Base-by-base conservation (phyloP, 2,797 vertebrate genomes). In the Smutsia gigantea region DNA sequence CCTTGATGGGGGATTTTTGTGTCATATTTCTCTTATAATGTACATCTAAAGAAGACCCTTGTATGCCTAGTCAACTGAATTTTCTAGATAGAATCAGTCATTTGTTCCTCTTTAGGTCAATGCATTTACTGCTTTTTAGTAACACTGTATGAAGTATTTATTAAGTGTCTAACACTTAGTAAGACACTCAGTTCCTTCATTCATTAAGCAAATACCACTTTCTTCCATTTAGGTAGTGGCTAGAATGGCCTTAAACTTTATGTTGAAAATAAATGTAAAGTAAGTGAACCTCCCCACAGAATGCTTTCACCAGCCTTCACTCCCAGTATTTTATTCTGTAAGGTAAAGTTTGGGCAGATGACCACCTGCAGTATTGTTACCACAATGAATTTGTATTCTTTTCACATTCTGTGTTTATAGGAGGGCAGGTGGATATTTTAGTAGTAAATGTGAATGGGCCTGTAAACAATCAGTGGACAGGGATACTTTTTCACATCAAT, bases 201-300 rank as follows among this genome's bases (percentile, higher is more conserved):
- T 46, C 46, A 46, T 46, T 46, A 46, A 46, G 9, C 46, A 46
- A 46, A 46, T 46, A 46, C 46, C 46, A 51, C 59, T 92, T 86
- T 63, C 57, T 89, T 90, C 68, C 14, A 64, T 77, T 64, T 77
- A 87, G 79, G 66, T 87, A 3, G 4, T 90, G 39, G 53, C 69
- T 34, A 55, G 68, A 85, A 63, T 91, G 42, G 34, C 68, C 55
- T 95, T 93, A 79, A 81, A 94, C n/a, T 83, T 97, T 78, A 72
- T 71, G 51, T 95, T 94, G 88, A 90, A 96, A 94, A 87, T 95
- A 91, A 95, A 94, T 92, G 61, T 31, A 87, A 31, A 95, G 68
- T 23, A 69, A 93, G 57, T 78, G 34, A 83, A 21, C 46, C 93
- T 87, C 37, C 46, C n/a, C 9, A 34, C 6, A 64, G 37, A 79